A percentile compares a stretch with the other conserved stretches of the same genome.
These are phyloP conservation scores for Pica pica DNA, from an alignment of 2,113 vertebrate genomes.

Conservation along the genomic window DNA sequence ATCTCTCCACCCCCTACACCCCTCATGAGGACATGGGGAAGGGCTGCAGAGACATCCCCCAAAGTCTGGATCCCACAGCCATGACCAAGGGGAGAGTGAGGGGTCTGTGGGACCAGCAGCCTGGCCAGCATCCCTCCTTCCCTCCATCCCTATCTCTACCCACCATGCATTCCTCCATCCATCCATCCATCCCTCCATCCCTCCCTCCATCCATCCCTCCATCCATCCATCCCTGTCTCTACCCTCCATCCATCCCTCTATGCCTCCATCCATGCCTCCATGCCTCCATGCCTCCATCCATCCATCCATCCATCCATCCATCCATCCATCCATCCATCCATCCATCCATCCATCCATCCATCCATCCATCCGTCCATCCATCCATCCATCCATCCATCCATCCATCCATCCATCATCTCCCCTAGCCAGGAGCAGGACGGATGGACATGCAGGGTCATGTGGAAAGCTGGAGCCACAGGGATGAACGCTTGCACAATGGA, in stretches of 20 bases:
- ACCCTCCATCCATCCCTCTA: background rate
- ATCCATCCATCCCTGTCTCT: background rate
- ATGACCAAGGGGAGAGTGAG: background rate
- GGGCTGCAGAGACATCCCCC: background rate
- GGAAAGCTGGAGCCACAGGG: background rate
- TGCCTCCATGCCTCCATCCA: background rate
- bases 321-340: no score
- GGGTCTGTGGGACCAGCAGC: background rate
- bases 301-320: no score
- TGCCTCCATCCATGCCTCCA: background rate
- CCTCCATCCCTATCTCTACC: background rate
- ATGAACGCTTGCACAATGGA: fast-evolving
- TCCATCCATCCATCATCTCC: background rate
- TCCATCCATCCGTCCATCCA: background rate
- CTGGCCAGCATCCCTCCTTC: background rate
- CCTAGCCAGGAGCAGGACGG: background rate
- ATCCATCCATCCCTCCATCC: background rate
- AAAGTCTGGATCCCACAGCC: background rate
- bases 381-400: background rate
- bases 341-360: background rate
- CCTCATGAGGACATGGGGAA: background rate
- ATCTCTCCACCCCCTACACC: background rate
- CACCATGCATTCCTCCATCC: background rate
- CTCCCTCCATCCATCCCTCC: background rate
- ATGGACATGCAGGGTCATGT: background rate